Conservation (phyloP, 2,113 vertebrate species). For the Promerops cafer region DNA sequence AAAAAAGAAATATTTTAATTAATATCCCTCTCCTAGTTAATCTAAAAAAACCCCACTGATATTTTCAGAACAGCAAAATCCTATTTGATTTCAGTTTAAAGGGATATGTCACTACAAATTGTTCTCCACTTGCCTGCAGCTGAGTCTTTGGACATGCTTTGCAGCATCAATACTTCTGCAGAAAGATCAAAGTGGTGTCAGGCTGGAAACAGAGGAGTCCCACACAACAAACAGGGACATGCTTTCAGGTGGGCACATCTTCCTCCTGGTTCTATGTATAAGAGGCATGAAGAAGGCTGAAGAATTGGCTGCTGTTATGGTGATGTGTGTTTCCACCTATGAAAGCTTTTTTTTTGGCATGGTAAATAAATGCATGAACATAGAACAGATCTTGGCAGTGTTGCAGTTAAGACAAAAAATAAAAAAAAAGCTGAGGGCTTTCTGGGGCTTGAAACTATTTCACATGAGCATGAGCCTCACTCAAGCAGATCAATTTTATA, state of each 20-base stretch:
- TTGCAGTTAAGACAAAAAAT: not conserved
- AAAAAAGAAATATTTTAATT: slow-evolving; percentile 20
- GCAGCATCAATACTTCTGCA: not conserved
- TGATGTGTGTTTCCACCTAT: not conserved
- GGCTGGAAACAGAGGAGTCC: not conserved
- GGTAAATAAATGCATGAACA: not conserved
- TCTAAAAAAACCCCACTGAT: not conserved
- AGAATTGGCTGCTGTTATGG: not conserved
- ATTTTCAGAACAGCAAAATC: slow-evolving; percentile 8
- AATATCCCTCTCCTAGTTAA: not conserved
- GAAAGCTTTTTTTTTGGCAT: not conserved
- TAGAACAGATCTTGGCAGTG: not conserved
- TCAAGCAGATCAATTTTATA: not conserved
- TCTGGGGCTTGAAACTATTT: not conserved
- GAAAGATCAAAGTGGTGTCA: not conserved
- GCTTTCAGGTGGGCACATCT: not conserved
- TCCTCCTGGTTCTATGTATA: not conserved
- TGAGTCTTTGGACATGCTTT: not conserved
- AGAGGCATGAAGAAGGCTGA: not conserved
- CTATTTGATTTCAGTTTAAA: not conserved
- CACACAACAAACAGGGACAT: not conserved
- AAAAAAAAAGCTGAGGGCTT: not conserved
- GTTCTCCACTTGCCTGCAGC: not conserved
- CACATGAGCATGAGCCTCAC: not conserved
- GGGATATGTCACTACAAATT: not conserved